Conservation (phyloP, 2,888 invertebrate species). For the Bedellia somnulentella region DNA sequence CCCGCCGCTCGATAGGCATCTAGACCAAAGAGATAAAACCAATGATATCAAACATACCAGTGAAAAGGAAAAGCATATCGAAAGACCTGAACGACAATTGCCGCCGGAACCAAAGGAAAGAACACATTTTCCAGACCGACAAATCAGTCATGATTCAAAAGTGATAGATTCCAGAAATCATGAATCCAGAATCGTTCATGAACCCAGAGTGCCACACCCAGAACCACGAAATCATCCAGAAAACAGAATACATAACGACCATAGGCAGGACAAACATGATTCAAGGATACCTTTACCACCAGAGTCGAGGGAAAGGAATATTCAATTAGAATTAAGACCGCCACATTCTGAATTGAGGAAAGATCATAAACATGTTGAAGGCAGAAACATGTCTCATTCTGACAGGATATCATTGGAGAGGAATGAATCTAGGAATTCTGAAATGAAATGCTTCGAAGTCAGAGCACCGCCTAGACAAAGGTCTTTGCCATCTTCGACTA, state of each 20-base stretch:
- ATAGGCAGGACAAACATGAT: neutral
- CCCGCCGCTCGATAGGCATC: conserved; percentile 35
- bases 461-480: conserved; percentile 43
- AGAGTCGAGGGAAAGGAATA: neutral
- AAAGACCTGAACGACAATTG: conserved; percentile 6
- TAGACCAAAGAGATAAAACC: too few relatives aligned
- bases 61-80: conserved; percentile 12
- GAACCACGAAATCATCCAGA: conserved; percentile 1
- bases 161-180: neutral
- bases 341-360: neutral
- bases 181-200: neutral
- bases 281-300: neutral
- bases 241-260: neutral
- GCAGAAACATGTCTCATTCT: too few relatives aligned
- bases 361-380: too few relatives aligned
- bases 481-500: conserved; percentile 36
- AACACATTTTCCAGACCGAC: too few relatives aligned
- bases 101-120: too few relatives aligned
- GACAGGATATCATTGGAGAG: conserved; percentile 1
- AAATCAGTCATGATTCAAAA: conserved; percentile 4
- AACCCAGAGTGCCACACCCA: neutral
- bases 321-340: neutral
- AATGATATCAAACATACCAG: too few relatives aligned
- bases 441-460: conserved; percentile 20
- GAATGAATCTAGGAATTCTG: conserved; percentile 5